phyloP scores from a whole-genome alignment of 2,888 invertebrate genomes.

The Ecdyonurus torrentis region DNA sequence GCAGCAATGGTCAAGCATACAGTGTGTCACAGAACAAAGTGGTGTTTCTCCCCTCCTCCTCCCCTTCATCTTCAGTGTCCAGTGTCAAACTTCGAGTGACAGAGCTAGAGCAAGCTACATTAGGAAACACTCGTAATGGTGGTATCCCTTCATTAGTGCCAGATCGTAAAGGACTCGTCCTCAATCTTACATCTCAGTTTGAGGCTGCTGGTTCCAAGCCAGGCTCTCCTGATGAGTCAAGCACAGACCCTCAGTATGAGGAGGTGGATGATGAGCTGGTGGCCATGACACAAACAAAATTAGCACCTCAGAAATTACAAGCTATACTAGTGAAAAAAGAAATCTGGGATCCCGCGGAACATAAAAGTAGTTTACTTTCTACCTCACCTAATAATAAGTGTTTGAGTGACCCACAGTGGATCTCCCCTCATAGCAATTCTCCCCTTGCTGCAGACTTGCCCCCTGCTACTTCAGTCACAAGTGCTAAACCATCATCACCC shows the following conservation, averaged over 20 bases:
- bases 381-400: not conserved
- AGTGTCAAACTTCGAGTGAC: constrained; percentile 54
- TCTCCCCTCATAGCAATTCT: not conserved
- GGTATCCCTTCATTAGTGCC: not conserved
- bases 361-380: constrained; percentile 16
- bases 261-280: constrained; percentile 26
- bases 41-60: constrained; percentile 38
- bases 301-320: constrained; percentile 19
- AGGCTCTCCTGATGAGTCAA: constrained; percentile 19
- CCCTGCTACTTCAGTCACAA: not conserved
- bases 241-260: constrained; percentile 7
- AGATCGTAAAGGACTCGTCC: constrained; percentile 29
- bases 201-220: constrained; percentile 30
- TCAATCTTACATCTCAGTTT: constrained; percentile 38
- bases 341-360: constrained; percentile 51
- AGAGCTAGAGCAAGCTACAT: constrained; percentile 40
- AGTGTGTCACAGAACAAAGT: constrained; percentile 85
- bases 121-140: not conserved
- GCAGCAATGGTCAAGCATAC: constrained; percentile 69
- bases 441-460: not conserved
- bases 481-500: not conserved
- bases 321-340: constrained; percentile 34
- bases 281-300: constrained; percentile 22
- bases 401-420: not conserved
- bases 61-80: constrained; percentile 24